Base-by-base conservation (phyloP, 2,113 vertebrate species). In the Sterrhoptilus dennistouni region DNA sequence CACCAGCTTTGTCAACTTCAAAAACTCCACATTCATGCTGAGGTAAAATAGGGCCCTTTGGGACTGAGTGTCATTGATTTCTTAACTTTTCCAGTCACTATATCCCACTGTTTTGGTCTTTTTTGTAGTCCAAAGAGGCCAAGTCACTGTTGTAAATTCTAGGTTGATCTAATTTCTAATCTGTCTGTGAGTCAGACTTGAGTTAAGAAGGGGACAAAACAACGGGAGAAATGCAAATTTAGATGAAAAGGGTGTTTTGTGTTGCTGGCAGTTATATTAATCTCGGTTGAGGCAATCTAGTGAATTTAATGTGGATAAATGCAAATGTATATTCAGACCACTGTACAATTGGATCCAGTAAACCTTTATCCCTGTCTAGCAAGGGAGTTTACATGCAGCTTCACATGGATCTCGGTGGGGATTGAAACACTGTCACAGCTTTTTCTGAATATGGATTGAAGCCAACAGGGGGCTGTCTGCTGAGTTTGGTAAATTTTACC, bases 81-180 rank as follows among this genome's bases (percentile, higher is more conserved):
- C 38, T 42, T 90, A 13, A 22, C 52, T 74, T 74, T 61, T 49
- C 35, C 33, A n/a, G 40, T n/a, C 47, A 8, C 40, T 53, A 24
- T 50, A 1, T 61, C 23, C 16, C 14, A 23, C 80, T 50, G 8
- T 56, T 83, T 17, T 70, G 36, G 33, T 47, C 27, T 92, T 90
- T 70, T 92, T 72, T 69, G 45, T 53, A 76, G 81, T 85, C 63
- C 85, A 74, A 80, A 74, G 64, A 87, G 59, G 63, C 81, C 60
- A 79, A 95, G 59, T 89, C 35, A 44, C 40, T 59, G 23, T 47
- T 74, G 71, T 20, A 88, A 8, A 63, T 91, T 96, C 65, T 69
- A 65, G 61, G 40, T 83, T 88, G 78, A 77, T 91, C 54, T 70
- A 53, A 66, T 92, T 93, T 91, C 71, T 96, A 28, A 93, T 91